phyloP scores from a whole-genome alignment of 2,113 vertebrate species.

The Tylochromis polylepis region DNA sequence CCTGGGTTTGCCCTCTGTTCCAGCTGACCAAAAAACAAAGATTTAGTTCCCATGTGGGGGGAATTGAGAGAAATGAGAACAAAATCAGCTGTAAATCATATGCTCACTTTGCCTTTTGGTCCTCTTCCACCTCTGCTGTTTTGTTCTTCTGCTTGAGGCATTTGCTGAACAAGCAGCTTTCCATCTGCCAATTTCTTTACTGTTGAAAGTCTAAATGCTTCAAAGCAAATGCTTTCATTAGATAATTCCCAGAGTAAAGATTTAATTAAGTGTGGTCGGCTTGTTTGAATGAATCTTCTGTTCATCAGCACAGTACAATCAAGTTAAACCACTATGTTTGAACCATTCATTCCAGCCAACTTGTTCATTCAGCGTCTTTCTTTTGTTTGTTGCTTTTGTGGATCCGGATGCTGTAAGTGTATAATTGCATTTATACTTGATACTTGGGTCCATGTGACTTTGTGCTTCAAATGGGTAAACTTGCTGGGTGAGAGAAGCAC shows the following conservation, averaged over 20 bases:
- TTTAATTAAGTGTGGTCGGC: slow-evolving; percentile 43
- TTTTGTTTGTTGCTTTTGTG: not conserved
- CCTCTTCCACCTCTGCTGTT: not conserved
- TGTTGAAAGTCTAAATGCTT: slow-evolving; percentile 21
- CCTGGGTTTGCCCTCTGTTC: not conserved
- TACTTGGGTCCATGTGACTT: not conserved
- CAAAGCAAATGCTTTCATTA: slow-evolving; percentile 34
- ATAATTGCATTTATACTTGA: not conserved
- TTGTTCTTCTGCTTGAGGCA: not conserved
- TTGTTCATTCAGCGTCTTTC: not conserved
- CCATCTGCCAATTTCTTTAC: slow-evolving; percentile 16
- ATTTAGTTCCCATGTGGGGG: not conserved
- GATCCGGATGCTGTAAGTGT: not conserved
- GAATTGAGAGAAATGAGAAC: not conserved
- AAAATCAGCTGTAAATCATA: not conserved
- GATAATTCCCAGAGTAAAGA: slow-evolving; percentile 43
- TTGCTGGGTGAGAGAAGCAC: not conserved
- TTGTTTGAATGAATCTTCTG: slow-evolving; percentile 33
- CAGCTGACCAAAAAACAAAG: not conserved
- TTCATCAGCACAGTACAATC: slow-evolving; percentile 28
- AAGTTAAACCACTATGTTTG: not conserved
- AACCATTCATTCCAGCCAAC: slow-evolving; percentile 13
- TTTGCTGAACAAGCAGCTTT: slow-evolving; percentile 39
- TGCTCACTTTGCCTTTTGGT: not conserved
- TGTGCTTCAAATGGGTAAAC: not conserved